Conservation (phyloP, 2,797 vertebrate species). For the Sebastes glaucus region DNA sequence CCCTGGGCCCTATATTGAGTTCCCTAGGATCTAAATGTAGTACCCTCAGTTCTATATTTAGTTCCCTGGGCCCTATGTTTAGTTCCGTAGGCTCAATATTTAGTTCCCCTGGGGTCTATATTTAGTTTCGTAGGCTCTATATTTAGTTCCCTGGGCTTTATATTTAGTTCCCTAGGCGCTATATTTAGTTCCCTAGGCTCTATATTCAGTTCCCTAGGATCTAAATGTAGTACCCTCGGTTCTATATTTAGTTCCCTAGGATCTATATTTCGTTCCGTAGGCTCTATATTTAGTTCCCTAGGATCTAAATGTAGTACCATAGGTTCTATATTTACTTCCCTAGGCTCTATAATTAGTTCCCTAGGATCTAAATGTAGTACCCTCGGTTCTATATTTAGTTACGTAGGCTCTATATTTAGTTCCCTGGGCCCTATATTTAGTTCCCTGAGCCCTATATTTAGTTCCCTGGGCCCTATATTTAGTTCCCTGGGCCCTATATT, state of each 20-base stretch:
- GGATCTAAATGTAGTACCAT: too few species aligned
- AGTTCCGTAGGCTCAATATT: neutral
- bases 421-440: fast-evolving
- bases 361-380: neutral
- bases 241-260: neutral
- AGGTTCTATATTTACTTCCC: too few species aligned
- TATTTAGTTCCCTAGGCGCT: too few species aligned
- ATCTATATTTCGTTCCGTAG: fast-evolving
- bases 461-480: too few species aligned
- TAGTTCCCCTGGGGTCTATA: fast-evolving
- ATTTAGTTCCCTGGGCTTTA: fast-evolving
- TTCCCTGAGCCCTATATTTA: too few species aligned
- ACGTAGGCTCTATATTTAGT: neutral
- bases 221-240: neutral
- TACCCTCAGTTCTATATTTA: too few species aligned
- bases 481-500: too few species aligned
- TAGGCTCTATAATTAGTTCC: too few species aligned
- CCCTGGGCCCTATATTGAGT: neutral
- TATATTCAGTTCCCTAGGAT: too few species aligned
- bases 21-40: fast-evolving
- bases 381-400: too few species aligned
- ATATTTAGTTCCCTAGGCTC: too few species aligned
- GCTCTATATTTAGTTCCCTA: too few species aligned
- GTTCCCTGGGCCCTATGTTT: fast-evolving
- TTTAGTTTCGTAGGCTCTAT: fast-evolving